Conservation (phyloP, 2,797 vertebrate genomes). For the Etheostoma perlongum region DNA sequence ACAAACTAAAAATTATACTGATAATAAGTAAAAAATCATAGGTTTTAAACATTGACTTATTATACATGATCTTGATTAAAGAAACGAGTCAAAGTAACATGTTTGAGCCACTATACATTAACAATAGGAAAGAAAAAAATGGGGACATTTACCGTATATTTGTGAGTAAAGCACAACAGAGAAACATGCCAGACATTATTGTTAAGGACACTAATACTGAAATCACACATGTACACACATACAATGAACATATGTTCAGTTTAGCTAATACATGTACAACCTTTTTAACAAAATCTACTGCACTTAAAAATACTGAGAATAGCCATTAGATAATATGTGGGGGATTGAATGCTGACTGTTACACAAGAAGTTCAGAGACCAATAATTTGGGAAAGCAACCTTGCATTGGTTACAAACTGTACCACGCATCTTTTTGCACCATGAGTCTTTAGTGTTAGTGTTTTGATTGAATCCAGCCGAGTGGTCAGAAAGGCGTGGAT, state of each 20-base stretch:
- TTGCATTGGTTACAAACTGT: slow-evolving; percentile 8
- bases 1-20: accelerated
- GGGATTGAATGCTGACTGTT: slow-evolving; percentile 57
- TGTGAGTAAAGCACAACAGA: too few species aligned
- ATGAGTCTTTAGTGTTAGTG: background rate
- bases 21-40: background rate
- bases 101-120: background rate
- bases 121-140: background rate
- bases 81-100: background rate
- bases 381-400: slow-evolving; percentile 17
- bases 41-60: background rate
- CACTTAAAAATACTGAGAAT: slow-evolving; percentile 32
- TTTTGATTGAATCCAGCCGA: background rate
- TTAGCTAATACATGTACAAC: background rate
- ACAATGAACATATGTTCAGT: background rate
- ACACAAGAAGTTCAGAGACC: slow-evolving; percentile 38
- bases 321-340: slow-evolving; percentile 44
- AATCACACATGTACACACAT: too few species aligned
- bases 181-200: too few species aligned
- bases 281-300: slow-evolving; percentile 13
- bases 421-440: too few species aligned
- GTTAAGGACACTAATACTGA: too few species aligned
- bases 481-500: too few species aligned
- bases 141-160: too few species aligned
- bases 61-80: background rate